These are phyloP conservation scores for Pocillopora verrucosa DNA, from an alignment of 64 coral and sea anemone species.

Conservation along the genomic window DNA sequence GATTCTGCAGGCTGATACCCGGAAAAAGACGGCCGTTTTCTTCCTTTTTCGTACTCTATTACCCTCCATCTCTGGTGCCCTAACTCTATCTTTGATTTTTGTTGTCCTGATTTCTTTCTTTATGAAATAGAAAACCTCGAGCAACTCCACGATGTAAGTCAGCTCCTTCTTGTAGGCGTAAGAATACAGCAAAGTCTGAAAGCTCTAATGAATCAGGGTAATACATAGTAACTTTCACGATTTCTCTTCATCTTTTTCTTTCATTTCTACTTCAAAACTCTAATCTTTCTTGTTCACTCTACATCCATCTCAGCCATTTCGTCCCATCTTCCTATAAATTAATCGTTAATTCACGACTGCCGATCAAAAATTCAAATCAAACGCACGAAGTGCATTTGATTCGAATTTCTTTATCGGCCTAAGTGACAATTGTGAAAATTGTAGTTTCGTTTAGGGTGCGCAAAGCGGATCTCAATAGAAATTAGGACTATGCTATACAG, in stretches of 20 bases:
- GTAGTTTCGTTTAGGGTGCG: no score
- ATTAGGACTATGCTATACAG: no score
- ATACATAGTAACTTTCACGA: not conserved
- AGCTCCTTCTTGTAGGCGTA: slow-evolving; percentile 27
- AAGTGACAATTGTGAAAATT: no score
- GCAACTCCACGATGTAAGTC: not conserved
- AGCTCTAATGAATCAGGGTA: not conserved
- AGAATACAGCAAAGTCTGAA: not conserved
- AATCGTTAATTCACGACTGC: no score
- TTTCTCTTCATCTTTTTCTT: not conserved
- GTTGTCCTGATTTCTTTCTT: not conserved
- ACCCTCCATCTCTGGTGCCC: not conserved
- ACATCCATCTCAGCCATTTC: no score
- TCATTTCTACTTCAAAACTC: not conserved
- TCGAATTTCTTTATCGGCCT: no score
- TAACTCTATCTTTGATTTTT: not conserved
- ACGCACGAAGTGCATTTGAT: no score
- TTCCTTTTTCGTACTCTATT: not conserved
- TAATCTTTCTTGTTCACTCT: not conserved
- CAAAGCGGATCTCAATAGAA: no score
- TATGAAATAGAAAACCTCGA: not conserved
- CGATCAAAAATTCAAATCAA: no score
- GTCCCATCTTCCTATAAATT: no score
- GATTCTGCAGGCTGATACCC: not conserved
- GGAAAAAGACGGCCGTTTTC: not conserved